Conservation (phyloP, 64 coral and sea anemone species). For the Orbicella faveolata region DNA sequence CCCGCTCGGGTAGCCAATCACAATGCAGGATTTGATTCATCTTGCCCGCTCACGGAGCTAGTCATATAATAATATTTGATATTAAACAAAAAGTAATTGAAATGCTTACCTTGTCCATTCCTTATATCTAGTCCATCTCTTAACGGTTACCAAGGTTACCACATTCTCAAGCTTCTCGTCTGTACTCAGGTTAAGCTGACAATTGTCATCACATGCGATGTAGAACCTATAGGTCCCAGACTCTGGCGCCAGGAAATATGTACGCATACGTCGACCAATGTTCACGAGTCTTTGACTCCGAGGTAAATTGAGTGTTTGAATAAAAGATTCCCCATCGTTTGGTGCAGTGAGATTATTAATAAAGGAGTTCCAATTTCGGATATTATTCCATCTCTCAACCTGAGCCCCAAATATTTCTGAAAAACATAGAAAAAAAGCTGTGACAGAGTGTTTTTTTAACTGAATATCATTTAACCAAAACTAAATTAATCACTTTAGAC, state of each 20-base stretch:
- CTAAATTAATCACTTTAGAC: no score
- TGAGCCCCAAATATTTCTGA: slow-evolving; percentile 25
- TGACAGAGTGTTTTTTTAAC: no score
- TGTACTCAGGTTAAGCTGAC: slow-evolving; percentile 59
- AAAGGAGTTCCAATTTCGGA: neutral
- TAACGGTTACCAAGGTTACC: neutral
- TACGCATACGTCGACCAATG: slow-evolving; percentile 53
- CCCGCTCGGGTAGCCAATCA: no score
- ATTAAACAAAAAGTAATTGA: no score
- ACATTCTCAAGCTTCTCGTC: slow-evolving; percentile 39
- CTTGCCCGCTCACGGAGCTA: no score
- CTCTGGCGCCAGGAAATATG: slow-evolving; percentile 68
- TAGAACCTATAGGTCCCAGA: slow-evolving; percentile 73
- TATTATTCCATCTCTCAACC: slow-evolving; percentile 41
- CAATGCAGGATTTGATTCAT: no score
- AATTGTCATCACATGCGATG: slow-evolving; percentile 77
- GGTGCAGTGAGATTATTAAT: neutral
- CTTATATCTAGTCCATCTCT: slow-evolving; percentile 42
- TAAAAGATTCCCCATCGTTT: neutral
- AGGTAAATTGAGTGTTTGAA: slow-evolving; percentile 41
- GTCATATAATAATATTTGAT: no score
- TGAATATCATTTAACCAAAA: no score
- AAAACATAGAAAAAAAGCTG: no score
- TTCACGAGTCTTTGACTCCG: neutral
- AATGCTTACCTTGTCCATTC: slow-evolving; percentile 56